A percentile compares a stretch with the other conserved stretches of the same genome.
Evolutionary conservation across 2,888 invertebrate genomes (phyloP).

Genomic region (Drosophila rellima): DNA sequence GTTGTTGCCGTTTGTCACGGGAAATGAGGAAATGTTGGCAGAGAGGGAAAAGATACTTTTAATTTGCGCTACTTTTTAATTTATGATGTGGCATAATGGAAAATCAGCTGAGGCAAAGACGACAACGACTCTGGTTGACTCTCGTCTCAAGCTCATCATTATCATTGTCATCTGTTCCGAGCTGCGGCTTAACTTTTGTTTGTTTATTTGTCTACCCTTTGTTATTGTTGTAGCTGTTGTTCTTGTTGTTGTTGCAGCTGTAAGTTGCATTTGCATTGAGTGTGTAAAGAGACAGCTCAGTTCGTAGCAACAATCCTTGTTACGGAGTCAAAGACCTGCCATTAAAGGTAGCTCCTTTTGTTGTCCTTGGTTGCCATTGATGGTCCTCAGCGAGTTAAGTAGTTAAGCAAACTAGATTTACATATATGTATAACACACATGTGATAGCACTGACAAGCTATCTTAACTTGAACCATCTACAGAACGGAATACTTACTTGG

Average conservation of each 20-base stretch:
- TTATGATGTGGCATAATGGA: constrained; percentile 62
- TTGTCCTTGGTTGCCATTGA: constrained; percentile 12
- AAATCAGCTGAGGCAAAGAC: constrained; percentile 37
- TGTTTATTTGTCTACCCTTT: constrained; percentile 30
- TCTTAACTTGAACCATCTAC: no score
- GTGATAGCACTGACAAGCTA: not conserved
- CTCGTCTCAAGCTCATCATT: constrained; percentile 35
- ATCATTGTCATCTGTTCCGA: constrained; percentile 42
- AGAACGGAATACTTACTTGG: not conserved
- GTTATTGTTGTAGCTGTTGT: constrained; percentile 7
- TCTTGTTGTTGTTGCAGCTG: constrained; percentile 14
- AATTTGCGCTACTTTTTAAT: constrained; percentile 69
- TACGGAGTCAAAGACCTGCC: constrained; percentile 48
- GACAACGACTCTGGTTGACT: not conserved
- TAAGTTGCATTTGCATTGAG: constrained; percentile 39
- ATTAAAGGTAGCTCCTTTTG: constrained; percentile 3
- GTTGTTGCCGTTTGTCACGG: constrained; percentile 13
- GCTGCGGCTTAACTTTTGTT: constrained; percentile 25
- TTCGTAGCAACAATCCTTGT: constrained; percentile 23
- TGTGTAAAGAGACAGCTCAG: not conserved
- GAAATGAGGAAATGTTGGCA: not conserved
- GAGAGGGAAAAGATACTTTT: constrained; percentile 27
- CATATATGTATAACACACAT: constrained; percentile 27
- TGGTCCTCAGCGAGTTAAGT: constrained; percentile 36
- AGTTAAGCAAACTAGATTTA: constrained; percentile 44